Evolutionary conservation across 2,113 vertebrate genomes (phyloP).

Genomic region (Glaucidium brasilianum): DNA sequence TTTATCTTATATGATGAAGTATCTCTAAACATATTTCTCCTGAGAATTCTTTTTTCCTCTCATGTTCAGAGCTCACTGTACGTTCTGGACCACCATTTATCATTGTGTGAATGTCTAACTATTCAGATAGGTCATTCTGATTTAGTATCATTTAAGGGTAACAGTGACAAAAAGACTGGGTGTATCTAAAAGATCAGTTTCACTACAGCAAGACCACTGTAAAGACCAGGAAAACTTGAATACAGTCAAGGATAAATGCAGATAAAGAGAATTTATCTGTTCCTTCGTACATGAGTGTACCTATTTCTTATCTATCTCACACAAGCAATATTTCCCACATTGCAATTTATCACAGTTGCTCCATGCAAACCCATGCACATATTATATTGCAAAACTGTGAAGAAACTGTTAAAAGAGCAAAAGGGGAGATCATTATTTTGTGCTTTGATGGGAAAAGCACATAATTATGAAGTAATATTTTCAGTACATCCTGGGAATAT

Average conservation of each 20-base stretch:
- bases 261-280: slow-evolving; percentile 7
- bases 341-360: background rate
- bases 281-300: background rate
- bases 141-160: slow-evolving; percentile 39
- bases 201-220: background rate
- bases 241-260: background rate
- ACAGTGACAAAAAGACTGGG: background rate
- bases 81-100: slow-evolving; percentile 54
- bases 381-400: background rate
- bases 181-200: background rate
- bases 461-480: background rate
- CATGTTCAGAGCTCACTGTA: slow-evolving; percentile 25
- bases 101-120: background rate
- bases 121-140: slow-evolving; percentile 18
- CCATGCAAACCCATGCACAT: background rate
- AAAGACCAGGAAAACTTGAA: background rate
- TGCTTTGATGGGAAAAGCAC: background rate
- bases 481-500: background rate
- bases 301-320: background rate
- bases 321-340: background rate
- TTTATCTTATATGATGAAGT: slow-evolving; percentile 35
- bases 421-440: background rate
- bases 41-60: background rate
- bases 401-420: background rate
- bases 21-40: slow-evolving; percentile 38